Conservation (phyloP, 1,140 invertebrate genomes). For the Drosophila oshimai region DNA sequence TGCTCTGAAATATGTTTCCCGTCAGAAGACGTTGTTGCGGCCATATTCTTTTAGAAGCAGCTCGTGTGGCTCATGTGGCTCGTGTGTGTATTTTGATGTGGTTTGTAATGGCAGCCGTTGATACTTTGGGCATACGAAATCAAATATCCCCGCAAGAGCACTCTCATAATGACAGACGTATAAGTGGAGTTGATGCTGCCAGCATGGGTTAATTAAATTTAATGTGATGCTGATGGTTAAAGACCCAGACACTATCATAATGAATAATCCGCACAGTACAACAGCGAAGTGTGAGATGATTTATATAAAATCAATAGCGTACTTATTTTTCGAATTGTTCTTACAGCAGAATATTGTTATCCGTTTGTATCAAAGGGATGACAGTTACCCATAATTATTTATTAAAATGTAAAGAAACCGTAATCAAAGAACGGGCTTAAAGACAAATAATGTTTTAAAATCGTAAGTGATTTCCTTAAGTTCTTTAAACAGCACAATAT, state of each 20-base stretch:
- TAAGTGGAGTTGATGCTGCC: not conserved
- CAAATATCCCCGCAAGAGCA: constrained; percentile 37
- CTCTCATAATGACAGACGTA: constrained; percentile 30
- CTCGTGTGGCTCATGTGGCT: not conserved
- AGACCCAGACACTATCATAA: constrained; percentile 31
- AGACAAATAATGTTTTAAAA: too few species aligned
- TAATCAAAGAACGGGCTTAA: too few species aligned
- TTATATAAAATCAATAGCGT: too few species aligned
- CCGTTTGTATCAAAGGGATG: too few species aligned
- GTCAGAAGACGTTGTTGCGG: constrained; percentile 29
- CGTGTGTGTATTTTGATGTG: constrained; percentile 29
- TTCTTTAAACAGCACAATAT: too few species aligned
- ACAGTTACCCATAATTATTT: too few species aligned
- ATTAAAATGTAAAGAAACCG: too few species aligned
- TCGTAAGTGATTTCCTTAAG: too few species aligned
- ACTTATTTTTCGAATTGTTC: too few species aligned
- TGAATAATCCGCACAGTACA: constrained; percentile 41
- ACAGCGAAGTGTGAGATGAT: too few species aligned
- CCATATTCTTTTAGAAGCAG: too few species aligned
- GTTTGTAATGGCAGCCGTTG: constrained; percentile 30
- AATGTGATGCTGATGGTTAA: constrained; percentile 40
- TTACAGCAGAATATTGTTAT: too few species aligned
- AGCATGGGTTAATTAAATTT: constrained; percentile 57
- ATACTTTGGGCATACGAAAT: constrained; percentile 32
- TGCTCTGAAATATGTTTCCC: constrained; percentile 51